These are phyloP conservation scores for Gambusia affinis DNA, from an alignment of 2,113 vertebrate genomes.

Conservation along the genomic window DNA sequence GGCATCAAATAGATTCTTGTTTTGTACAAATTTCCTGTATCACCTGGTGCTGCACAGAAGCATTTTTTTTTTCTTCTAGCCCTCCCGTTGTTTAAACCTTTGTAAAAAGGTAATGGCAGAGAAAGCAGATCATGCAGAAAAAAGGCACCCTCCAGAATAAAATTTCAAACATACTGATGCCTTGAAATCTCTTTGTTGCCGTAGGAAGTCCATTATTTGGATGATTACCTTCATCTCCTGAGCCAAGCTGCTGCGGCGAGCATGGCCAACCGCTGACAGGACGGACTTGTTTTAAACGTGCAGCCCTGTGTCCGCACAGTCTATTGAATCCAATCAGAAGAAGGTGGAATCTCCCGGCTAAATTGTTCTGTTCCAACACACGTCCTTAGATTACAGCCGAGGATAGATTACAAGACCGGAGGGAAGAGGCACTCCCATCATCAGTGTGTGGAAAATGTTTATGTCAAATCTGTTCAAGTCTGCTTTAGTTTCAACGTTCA, in stretches of 20 bases:
- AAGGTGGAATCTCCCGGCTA: constrained; percentile 41
- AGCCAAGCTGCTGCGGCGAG: constrained; percentile 7
- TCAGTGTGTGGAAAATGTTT: constrained; percentile 16
- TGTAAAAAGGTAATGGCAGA: constrained; percentile 2
- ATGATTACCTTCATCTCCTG: constrained; percentile 59
- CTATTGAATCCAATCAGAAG: constrained; percentile 51
- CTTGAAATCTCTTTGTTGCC: constrained; percentile 30
- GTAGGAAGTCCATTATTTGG: constrained; percentile 62
- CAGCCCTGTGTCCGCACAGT: constrained; percentile 37
- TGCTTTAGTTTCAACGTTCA: constrained; percentile 19
- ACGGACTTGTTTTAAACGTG: constrained; percentile 32
- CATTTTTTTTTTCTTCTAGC: background rate
- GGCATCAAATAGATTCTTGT: background rate
- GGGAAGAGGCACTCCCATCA: constrained; percentile 26
- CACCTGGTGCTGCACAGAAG: background rate
- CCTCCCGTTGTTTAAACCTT: constrained; percentile 3
- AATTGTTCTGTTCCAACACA: constrained; percentile 63
- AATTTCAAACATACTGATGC: constrained; percentile 37
- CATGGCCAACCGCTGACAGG: constrained; percentile 3
- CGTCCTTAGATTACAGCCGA: constrained; percentile 40
- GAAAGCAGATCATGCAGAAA: constrained; percentile 27
- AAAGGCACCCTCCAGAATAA: constrained; percentile 4
- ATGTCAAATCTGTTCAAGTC: constrained; percentile 29
- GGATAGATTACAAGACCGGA: constrained; percentile 39
- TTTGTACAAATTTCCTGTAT: background rate